Conservation (phyloP, 2,888 invertebrate genomes). For the Epinotia nisella region DNA sequence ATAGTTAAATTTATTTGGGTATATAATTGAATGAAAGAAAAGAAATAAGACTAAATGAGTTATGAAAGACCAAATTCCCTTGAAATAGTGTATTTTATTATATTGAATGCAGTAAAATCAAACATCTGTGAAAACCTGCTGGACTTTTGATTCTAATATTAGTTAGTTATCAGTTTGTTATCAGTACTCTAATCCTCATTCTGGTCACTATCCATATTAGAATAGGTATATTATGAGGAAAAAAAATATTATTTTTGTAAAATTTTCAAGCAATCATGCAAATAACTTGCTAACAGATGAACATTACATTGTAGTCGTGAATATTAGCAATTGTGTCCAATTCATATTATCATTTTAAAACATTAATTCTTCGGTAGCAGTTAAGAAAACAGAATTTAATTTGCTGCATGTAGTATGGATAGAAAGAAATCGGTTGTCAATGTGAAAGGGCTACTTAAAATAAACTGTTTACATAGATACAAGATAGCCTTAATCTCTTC, state of each 20-base stretch:
- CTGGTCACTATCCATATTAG: neutral
- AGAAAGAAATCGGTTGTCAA: neutral
- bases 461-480: neutral
- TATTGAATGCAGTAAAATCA: too few relatives aligned
- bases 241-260: neutral
- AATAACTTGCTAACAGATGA: neutral
- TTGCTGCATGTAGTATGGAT: neutral
- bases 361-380: too few relatives aligned
- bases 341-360: too few relatives aligned
- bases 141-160: too few relatives aligned
- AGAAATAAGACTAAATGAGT: too few relatives aligned
- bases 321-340: too few relatives aligned
- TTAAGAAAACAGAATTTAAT: neutral
- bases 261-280: neutral
- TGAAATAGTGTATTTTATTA: too few relatives aligned
- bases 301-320: neutral
- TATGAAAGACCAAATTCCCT: too few relatives aligned
- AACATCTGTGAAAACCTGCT: too few relatives aligned
- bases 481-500: slow-evolving; percentile 27
- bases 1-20: too few relatives aligned
- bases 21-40: too few relatives aligned
- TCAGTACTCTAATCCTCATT: neutral
- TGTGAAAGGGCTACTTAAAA: neutral
- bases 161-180: neutral
- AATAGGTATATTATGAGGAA: neutral